Base-by-base conservation (phyloP, 1,140 invertebrate genomes). In the Habropoda laboriosa region DNA sequence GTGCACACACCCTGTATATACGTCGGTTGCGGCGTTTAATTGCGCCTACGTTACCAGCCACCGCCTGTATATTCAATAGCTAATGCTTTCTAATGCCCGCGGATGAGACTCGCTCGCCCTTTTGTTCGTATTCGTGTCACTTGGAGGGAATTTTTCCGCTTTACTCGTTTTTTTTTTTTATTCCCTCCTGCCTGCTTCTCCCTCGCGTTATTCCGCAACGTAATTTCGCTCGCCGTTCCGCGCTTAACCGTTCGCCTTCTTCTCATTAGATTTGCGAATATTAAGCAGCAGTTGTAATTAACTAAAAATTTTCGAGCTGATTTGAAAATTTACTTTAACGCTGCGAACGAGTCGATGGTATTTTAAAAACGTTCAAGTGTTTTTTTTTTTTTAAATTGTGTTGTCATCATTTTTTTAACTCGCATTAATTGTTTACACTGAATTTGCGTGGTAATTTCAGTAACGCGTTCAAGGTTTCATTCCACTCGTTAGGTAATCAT, bases 51-150 rank as follows among this genome's bases (percentile, higher is more conserved):
- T 68, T 72, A 63, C 53, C 21, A 57, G 13, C 61, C 18, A 57
- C 40, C 40, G 18, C 49, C n/a, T 49, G 53, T 58, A 42, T 40
- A 78, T 38, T 53, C 79, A 2, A 75, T 64, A 30, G 32, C 66
- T 55, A 71, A 79, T 70, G 80, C 82, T 70, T 79, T 77, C 82
- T 84, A 83, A 84, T 79, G 67, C 58, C 47, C 24, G n/a, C 55
- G 55, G 74, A 73, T 18, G 49, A 51, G n/a, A 6, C 32, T 24
- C 40, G 49, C 27, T 13, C n/a, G n/a, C 66, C 53, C 79, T 83
- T 71, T 83, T 81, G 64, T 81, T 40, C 49, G 7, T n/a, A 27
- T 42, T 10, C 10, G 8, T n/a, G 45, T 63, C 45, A 12, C 58
- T 30, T 16, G 16, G 2, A 10, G 27, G 27, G 2, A 40, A 21